Base-by-base conservation (phyloP, 2,888 invertebrate genomes). In the Phortica magna region DNA sequence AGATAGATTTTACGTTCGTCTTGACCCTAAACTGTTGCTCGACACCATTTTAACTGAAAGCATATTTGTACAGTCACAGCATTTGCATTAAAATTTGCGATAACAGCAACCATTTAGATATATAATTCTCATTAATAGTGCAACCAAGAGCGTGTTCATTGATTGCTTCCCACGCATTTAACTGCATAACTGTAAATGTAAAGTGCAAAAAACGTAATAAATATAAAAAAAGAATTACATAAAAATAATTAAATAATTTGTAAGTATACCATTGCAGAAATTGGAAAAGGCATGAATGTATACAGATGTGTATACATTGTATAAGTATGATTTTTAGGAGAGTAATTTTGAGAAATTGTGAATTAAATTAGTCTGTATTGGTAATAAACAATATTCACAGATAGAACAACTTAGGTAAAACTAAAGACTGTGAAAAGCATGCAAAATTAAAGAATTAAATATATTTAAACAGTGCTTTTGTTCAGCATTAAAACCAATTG, bases 391-490 rank as follows among this genome's bases (percentile, higher is more conserved):
- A 48, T 14, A 14, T 48, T 48, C 48, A 14, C 14, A 48, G 48
- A 14, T 14, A 48, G 14, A 14, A 48, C 14, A 48, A 48, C 48
- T 48, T 48, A 53, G 12, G 14, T 14, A 57, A 57, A 57, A n/a
- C n/a, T 19, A n/a, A 57, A 57, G 57, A 17, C 19, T 57, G 57
- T 57, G 57, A n/a, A 57, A 12, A n/a, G 65, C 65, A 65, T 65
- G 9, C 59, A 7, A 57, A 57, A 7, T 57, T 57, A 48, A 48
- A 14, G 48, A 48, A 48, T 12, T 12, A 48, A 48, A 48, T 48
- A 48, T 31, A 31, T 31, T 31, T 31, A 2, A 31, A 31, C 31
- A 31, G 31, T 31, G 31, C 31, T 31, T 31, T 31, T 31, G 31
- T 31, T 31, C 31, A 31, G 31, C 31, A 31, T 31, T 31, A 31